Conservation (phyloP, 2,888 invertebrate species). For the Labia minor region DNA sequence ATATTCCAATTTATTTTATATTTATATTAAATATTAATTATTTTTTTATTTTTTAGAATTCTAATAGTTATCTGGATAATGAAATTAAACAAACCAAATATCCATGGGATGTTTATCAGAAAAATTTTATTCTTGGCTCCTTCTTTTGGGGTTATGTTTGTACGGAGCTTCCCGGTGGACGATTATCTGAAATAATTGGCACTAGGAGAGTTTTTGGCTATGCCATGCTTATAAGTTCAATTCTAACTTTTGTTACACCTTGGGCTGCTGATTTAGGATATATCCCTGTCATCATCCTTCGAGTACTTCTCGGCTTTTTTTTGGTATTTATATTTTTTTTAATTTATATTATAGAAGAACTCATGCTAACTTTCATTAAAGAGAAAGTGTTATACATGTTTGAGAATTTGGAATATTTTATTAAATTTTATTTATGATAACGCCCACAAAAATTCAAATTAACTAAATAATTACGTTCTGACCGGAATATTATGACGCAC, state of each 20-base stretch:
- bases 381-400: no score
- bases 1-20: no score
- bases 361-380: no score
- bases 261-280: slow-evolving; percentile 59
- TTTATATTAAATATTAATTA: background rate
- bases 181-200: slow-evolving; percentile 71
- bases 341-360: no score
- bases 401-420: no score
- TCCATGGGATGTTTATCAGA: slow-evolving; percentile 66
- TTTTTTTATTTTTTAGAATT: background rate
- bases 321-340: no score
- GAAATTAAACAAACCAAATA: slow-evolving; percentile 41
- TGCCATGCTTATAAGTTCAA: slow-evolving; percentile 70
- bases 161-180: slow-evolving; percentile 80
- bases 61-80: slow-evolving; percentile 23
- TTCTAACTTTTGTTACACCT: slow-evolving; percentile 72
- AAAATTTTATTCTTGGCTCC: slow-evolving; percentile 69
- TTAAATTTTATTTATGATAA: no score
- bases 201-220: slow-evolving; percentile 77
- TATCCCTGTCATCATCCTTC: slow-evolving; percentile 55
- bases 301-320: slow-evolving; percentile 65
- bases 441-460: no score
- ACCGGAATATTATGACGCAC: no score
- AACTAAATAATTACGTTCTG: no score
- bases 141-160: slow-evolving; percentile 90